These are phyloP conservation scores for Agelastica alni DNA, from an alignment of 2,888 invertebrate genomes.

Conservation along the genomic window DNA sequence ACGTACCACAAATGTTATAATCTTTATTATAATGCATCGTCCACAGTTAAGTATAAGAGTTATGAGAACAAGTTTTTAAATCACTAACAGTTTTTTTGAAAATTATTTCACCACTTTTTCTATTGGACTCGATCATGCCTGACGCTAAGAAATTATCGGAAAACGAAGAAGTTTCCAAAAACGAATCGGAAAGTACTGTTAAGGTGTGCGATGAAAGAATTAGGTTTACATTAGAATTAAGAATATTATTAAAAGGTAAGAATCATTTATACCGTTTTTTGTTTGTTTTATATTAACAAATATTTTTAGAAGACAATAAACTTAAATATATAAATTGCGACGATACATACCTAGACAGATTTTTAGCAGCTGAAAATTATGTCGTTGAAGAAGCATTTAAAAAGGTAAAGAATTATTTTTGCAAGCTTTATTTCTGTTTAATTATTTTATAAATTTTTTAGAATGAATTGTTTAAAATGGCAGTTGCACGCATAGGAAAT, in stretches of 20 bases:
- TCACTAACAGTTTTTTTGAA: too few relatives aligned
- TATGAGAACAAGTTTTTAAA: too few relatives aligned
- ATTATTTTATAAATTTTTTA: neutral
- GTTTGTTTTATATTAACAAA: neutral
- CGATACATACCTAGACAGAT: conserved; percentile 49
- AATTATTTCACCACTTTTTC: too few relatives aligned
- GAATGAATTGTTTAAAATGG: too few relatives aligned
- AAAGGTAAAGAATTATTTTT: conserved; percentile 44
- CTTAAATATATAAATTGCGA: conserved; percentile 46
- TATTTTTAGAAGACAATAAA: conserved; percentile 39
- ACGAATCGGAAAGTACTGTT: too few relatives aligned
- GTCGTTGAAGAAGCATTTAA: conserved; percentile 49
- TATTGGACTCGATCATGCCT: too few relatives aligned
- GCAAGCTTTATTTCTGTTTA: conserved; percentile 2
- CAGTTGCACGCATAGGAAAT: too few relatives aligned
- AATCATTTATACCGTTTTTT: neutral
- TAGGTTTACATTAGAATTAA: conserved; percentile 26
- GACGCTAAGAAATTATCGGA: too few relatives aligned
- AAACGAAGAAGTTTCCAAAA: too few relatives aligned
- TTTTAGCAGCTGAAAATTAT: conserved; percentile 48
- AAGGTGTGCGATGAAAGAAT: conserved; percentile 12
- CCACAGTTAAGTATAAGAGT: too few relatives aligned
- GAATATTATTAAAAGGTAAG: conserved; percentile 33
- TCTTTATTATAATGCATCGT: too few relatives aligned
- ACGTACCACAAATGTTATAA: too few relatives aligned